phyloP scores from a whole-genome alignment of 2,113 vertebrate genomes.

The Trematomus loennbergii region DNA sequence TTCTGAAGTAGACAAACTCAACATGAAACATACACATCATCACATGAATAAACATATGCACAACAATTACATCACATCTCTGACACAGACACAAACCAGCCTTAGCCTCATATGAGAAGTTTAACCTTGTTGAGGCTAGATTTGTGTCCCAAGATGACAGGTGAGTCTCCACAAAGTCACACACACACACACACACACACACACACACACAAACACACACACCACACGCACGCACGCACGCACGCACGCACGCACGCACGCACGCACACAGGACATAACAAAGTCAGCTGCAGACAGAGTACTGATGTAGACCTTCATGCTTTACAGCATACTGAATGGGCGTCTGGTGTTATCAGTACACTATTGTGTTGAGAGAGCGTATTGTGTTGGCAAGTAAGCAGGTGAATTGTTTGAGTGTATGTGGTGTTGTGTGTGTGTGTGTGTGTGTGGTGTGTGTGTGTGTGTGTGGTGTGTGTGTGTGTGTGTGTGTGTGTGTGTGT shows the following conservation, averaged over 20 bases:
- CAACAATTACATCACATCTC: too few relatives aligned
- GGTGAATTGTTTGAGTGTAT: too few relatives aligned
- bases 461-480: conserved; percentile 15
- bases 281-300: conserved; percentile 69
- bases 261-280: conserved; percentile 57
- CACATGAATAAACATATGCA: background rate
- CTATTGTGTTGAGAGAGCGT: background rate
- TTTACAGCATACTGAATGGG: conserved; percentile 57
- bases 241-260: conserved; percentile 11
- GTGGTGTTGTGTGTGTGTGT: conserved; percentile 29
- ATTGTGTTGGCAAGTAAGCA: too few relatives aligned
- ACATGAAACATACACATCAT: background rate
- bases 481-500: conserved; percentile 7
- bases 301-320: conserved; percentile 72
- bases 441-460: conserved; percentile 28
- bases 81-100: too few relatives aligned
- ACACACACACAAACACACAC: conserved; percentile 17
- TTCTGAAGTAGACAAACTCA: background rate
- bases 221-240: conserved; percentile 3
- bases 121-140: background rate
- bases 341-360: conserved; percentile 37
- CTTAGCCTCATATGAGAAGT: too few relatives aligned
- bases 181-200: conserved; percentile 4
- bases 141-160: conserved; percentile 1
- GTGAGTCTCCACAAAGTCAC: conserved; percentile 8